Evolutionary conservation across 2,888 invertebrate species (phyloP).

Genomic region (Netelia melanura): DNA sequence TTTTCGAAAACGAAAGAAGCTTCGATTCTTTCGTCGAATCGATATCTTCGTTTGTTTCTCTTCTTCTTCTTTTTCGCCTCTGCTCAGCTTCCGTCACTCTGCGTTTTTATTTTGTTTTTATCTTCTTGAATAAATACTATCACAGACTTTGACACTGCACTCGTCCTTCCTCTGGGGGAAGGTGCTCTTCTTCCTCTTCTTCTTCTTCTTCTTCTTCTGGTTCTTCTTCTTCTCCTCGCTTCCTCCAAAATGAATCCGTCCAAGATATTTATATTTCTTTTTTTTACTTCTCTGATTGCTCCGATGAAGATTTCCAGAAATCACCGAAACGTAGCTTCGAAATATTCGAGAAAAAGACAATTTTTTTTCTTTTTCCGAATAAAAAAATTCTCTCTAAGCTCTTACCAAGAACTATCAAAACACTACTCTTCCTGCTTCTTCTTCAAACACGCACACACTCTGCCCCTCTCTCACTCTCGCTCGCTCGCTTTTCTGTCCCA

Average conservation of each 20-base stretch:
- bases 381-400: conserved; percentile 22
- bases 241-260: conserved; percentile 37
- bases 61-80: conserved; percentile 42
- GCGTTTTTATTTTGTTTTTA: conserved; percentile 48
- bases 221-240: neutral
- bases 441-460: conserved; percentile 45
- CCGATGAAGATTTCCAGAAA: conserved; percentile 25
- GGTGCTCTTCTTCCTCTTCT: conserved; percentile 57
- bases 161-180: conserved; percentile 48
- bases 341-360: conserved; percentile 45
- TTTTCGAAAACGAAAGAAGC: neutral
- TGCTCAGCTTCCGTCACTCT: conserved; percentile 42
- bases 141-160: conserved; percentile 83
- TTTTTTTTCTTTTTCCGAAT: conserved; percentile 8
- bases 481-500: conserved; percentile 45
- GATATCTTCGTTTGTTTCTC: neutral
- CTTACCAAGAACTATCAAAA: conserved; percentile 5
- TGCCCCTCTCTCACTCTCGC: conserved; percentile 2
- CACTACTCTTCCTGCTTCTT: conserved; percentile 7
- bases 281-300: neutral
- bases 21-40: conserved; percentile 5
- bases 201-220: conserved; percentile 22
- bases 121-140: conserved; percentile 82
- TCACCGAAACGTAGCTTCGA: conserved; percentile 42
- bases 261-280: conserved; percentile 33